These are phyloP conservation scores for Puma concolor DNA, from an alignment of 2,113 vertebrate species.

Conservation along the genomic window DNA sequence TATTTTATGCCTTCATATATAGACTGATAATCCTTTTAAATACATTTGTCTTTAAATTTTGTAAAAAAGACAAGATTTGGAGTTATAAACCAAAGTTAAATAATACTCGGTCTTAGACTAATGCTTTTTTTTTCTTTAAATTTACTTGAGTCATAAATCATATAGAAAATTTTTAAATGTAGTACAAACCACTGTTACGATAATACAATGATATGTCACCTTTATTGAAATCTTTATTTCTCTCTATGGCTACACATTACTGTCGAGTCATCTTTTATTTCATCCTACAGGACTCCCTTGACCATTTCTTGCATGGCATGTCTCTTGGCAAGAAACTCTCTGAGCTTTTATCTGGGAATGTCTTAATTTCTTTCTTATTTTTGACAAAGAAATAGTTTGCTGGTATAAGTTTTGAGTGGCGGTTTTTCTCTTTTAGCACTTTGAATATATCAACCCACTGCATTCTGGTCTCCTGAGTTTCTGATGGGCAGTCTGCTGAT, in stretches of 20 bases:
- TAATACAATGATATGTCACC: background rate
- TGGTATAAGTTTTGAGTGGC: background rate
- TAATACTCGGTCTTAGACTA: background rate
- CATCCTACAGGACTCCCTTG: background rate
- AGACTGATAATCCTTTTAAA: background rate
- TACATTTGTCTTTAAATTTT: background rate
- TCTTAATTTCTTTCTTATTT: background rate
- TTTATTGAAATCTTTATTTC: background rate
- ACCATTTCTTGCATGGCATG: background rate
- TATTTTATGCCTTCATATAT: background rate
- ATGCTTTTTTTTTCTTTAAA: background rate
- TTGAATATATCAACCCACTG: background rate
- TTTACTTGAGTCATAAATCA: background rate
- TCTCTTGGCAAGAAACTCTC: background rate
- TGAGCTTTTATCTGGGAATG: background rate
- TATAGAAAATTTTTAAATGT: background rate
- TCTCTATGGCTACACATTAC: background rate
- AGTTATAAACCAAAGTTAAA: background rate
- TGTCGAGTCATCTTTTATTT: background rate
- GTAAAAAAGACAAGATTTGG: background rate
- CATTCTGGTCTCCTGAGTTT: background rate
- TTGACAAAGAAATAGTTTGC: background rate
- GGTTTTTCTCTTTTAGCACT: background rate
- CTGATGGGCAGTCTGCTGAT: background rate
- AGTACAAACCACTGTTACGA: background rate